phyloP scores from a whole-genome alignment of 64 coral and sea anemone species.

The Pocillopora damicornis region DNA sequence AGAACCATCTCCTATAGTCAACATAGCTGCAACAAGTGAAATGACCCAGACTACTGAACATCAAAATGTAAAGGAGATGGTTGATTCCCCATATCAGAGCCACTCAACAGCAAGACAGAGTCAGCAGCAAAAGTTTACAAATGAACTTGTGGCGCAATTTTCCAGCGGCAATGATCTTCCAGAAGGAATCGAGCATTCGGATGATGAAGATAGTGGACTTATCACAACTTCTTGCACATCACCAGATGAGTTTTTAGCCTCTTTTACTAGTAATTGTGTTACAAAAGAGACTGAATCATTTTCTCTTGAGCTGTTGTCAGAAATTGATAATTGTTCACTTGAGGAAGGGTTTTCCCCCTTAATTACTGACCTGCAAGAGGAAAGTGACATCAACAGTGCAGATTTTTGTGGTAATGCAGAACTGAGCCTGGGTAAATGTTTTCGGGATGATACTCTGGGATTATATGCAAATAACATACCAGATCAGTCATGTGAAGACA shows the following conservation, averaged over 20 bases:
- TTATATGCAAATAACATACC: neutral
- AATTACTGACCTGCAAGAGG: neutral
- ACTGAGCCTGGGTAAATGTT: neutral
- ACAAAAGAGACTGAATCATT: neutral
- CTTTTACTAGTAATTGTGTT: neutral
- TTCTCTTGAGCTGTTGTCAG: neutral
- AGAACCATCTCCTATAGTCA: neutral
- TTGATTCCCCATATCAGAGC: neutral
- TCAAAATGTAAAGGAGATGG: neutral
- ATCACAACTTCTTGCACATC: neutral
- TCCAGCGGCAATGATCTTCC: too few species aligned
- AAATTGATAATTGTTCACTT: neutral
- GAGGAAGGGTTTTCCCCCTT: neutral
- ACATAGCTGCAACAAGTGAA: too few species aligned
- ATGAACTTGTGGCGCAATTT: too few species aligned
- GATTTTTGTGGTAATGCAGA: slow-evolving; percentile 11
- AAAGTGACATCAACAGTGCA: neutral
- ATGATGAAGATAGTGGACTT: neutral
- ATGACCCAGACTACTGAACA: neutral
- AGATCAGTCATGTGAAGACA: neutral
- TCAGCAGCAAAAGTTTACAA: neutral
- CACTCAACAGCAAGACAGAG: neutral
- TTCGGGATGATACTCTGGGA: neutral
- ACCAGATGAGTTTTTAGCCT: slow-evolving; percentile 1
- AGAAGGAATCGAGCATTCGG: too few species aligned